Conservation (phyloP, 53 echinoderm and acorn worm species). For the Holothuria leucospilota region DNA sequence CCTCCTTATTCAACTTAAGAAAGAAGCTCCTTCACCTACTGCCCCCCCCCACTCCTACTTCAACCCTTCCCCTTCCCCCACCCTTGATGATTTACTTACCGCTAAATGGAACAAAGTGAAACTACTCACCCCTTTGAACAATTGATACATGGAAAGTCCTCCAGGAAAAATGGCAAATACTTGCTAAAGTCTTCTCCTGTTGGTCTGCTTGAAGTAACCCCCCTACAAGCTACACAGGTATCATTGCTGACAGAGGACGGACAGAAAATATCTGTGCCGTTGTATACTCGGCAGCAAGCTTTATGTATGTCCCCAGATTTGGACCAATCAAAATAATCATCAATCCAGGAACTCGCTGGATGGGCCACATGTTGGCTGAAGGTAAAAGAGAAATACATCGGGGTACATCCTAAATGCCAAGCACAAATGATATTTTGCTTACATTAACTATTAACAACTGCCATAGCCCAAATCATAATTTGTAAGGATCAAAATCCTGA, state of each 20-base stretch:
- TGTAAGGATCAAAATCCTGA: too few species aligned
- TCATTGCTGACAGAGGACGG: conserved; percentile 56
- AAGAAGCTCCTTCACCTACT: too few species aligned
- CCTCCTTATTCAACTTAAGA: too few species aligned
- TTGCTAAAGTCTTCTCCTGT: conserved; percentile 72
- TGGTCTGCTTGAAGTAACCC: conserved; percentile 58
- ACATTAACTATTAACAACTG: too few species aligned
- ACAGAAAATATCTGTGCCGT: conserved; percentile 71
- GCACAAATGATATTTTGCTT: neutral
- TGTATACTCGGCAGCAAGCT: conserved; percentile 82
- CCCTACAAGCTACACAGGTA: conserved; percentile 67
- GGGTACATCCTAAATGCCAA: neutral
- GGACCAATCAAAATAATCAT: conserved; percentile 98
- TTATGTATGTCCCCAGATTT: conserved; percentile 59
- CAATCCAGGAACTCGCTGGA: conserved; percentile 91
- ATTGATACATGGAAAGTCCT: conserved; percentile 78
- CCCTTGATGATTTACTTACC: too few species aligned
- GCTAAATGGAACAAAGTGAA: too few species aligned
- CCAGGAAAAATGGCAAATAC: conserved; percentile 88
- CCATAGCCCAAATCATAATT: too few species aligned
- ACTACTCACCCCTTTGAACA: conserved; percentile 88
- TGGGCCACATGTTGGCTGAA: conserved; percentile 71
- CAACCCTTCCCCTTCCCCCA: too few species aligned
- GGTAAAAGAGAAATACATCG: neutral
- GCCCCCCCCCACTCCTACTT: too few species aligned